These are phyloP conservation scores for Pyrocoelia pectoralis DNA, from an alignment of 2,888 invertebrate species.

Conservation along the genomic window DNA sequence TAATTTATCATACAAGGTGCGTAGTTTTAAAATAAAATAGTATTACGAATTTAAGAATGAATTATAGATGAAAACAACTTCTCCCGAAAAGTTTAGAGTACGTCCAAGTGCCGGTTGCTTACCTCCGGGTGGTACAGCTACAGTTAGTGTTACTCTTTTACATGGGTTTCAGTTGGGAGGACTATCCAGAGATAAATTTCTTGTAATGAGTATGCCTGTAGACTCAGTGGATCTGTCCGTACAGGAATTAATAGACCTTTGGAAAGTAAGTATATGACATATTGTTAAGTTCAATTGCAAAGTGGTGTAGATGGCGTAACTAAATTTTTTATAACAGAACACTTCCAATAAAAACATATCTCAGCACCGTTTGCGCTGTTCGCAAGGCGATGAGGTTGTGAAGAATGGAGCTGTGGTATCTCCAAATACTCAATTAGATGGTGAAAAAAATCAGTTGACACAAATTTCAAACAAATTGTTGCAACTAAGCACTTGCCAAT, in stretches of 20 bases:
- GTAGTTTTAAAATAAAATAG: not conserved
- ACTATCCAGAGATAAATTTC: constrained; percentile 83
- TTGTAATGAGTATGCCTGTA: constrained; percentile 82
- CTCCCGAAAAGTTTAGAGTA: constrained; percentile 94
- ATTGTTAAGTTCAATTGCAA: not conserved
- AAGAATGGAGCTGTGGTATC: constrained; percentile 51
- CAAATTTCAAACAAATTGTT: constrained; percentile 50
- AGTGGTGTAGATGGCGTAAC: too few species aligned
- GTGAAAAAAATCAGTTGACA: constrained; percentile 46
- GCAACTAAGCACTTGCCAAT: constrained; percentile 60
- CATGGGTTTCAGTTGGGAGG: constrained; percentile 74
- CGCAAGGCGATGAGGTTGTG: constrained; percentile 59
- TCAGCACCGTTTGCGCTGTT: constrained; percentile 77
- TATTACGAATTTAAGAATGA: not conserved
- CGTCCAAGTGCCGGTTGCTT: constrained; percentile 86
- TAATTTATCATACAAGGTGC: constrained; percentile 74
- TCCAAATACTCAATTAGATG: constrained; percentile 21
- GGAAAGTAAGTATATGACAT: constrained; percentile 68
- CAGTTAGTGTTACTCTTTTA: constrained; percentile 78
- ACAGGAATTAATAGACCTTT: constrained; percentile 75
- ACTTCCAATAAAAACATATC: constrained; percentile 61
- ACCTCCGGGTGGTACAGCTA: constrained; percentile 68
- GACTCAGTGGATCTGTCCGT: constrained; percentile 64
- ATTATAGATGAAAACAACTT: constrained; percentile 88
- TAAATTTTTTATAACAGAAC: constrained; percentile 46